Conservation (phyloP, 2,113 vertebrate genomes). For the Redunca redunca region DNA sequence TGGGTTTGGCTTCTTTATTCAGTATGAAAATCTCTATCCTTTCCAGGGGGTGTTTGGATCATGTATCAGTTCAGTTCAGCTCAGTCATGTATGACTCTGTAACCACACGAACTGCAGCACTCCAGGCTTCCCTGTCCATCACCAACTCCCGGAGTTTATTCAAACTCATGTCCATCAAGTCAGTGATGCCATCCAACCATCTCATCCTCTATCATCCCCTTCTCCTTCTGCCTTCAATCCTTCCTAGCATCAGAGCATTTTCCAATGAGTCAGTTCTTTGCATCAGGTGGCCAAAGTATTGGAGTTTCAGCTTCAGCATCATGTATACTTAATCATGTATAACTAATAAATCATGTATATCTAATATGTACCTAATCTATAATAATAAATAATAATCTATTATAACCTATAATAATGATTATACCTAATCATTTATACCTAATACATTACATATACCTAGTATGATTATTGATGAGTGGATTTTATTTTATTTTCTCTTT, state of each 20-base stretch:
- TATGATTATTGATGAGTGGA: not conserved
- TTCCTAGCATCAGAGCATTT: not conserved
- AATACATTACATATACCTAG: not conserved
- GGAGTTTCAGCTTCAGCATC: not conserved
- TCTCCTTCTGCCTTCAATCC: not conserved
- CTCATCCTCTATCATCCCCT: not conserved
- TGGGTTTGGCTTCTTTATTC: not conserved
- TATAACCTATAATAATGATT: not conserved
- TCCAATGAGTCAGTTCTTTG: not conserved
- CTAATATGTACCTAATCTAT: not conserved
- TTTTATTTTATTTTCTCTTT: not conserved
- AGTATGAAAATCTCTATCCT: not conserved
- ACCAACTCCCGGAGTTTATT: not conserved
- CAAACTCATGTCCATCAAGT: not conserved
- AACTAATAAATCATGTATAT: not conserved
- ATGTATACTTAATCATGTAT: not conserved
- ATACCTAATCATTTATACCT: not conserved
- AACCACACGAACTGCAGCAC: not conserved
- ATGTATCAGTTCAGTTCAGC: not conserved
- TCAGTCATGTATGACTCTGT: not conserved
- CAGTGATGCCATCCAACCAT: not conserved
- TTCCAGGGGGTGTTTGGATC: not conserved
- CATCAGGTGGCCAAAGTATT: not conserved
- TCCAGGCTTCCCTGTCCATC: not conserved
- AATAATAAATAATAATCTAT: not conserved